phyloP scores from a whole-genome alignment of 2,797 vertebrate species.

The Lithobates sylvaticus region DNA sequence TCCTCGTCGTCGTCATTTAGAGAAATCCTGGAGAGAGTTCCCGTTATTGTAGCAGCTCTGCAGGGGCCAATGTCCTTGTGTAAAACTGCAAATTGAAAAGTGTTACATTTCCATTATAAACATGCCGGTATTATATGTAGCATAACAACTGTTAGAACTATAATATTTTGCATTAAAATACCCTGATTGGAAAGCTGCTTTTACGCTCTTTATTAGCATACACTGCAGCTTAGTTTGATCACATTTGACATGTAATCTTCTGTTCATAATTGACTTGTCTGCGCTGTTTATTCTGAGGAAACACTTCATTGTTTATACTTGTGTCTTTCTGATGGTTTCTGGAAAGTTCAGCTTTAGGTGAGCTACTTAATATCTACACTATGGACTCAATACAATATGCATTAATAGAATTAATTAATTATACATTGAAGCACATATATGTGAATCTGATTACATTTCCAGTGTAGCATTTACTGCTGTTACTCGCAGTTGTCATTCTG shows the following conservation, averaged over 20 bases:
- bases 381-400: background rate
- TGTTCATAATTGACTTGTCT: slow-evolving; percentile 38
- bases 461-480: background rate
- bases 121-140: slow-evolving; percentile 33
- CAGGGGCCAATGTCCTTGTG: slow-evolving; percentile 98
- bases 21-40: slow-evolving; percentile 96
- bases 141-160: background rate
- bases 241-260: slow-evolving; percentile 52
- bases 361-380: background rate
- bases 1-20: slow-evolving; percentile 95
- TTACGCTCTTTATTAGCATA: slow-evolving; percentile 36
- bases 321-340: slow-evolving; percentile 31
- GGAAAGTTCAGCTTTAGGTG: slow-evolving; percentile 9
- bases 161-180: slow-evolving; percentile 22
- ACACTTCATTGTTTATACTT: slow-evolving; percentile 52
- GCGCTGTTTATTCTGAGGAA: slow-evolving; percentile 48
- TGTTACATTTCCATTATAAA: slow-evolving; percentile 51
- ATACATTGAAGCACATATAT: background rate
- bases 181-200: background rate
- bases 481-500: background rate
- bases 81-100: slow-evolving; percentile 83
- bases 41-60: slow-evolving; percentile 94
- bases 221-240: slow-evolving; percentile 9
- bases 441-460: background rate
- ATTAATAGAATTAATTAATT: slow-evolving; percentile 2